Base-by-base conservation (phyloP, 30 jellyfish, hydroid and myxozoan genomes). In the Hydractinia echinata region DNA sequence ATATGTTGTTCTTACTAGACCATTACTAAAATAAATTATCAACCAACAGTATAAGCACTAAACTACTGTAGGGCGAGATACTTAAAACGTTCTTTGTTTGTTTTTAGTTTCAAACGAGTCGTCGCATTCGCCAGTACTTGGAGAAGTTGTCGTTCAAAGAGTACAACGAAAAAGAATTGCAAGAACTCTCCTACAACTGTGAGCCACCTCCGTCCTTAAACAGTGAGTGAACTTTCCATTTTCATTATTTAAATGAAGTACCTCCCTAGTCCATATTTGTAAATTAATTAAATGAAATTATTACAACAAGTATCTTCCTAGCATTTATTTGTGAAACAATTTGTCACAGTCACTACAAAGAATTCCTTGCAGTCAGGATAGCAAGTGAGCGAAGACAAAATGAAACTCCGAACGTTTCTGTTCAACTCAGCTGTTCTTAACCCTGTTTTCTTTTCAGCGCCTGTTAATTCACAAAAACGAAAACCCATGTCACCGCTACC, bases 51-150 rank as follows among this genome's bases (percentile, higher is more conserved):
- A 30, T 30, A 30, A 30, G 44, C n/a, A n/a, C n/a, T n/a, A n/a
- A n/a, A n/a, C 44, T 30, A 30, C 44, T 30, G 2, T 30, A 30
- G 44, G 44, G 2, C 44, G 44, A 30, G 44, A 30, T 30, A 30
- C 44, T 30, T 30, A 30, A 30, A 30, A 30, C 44, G 44, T 30
- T 30, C 44, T 30, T 30, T 2, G 44, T 30, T 30, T 4, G 16
- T 68, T 53, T 76, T 49, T 66, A 92, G 98, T 72, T 91, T 54
- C 84, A 89, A 69, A 53, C 69, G 11, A 51, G 88, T 54, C 88
- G 99, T 60, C 81, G 95, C 48, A 93, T 93, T 80, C 96, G 96
- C 4, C 96, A 93, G 61, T 93, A 88, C 79, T 77, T 93, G 60
- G 99, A 87, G 71, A 81, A 82, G 30, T 76, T 93, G 21, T 71